Base-by-base conservation (phyloP, 2,113 vertebrate species). In the Cygnus buccinator region DNA sequence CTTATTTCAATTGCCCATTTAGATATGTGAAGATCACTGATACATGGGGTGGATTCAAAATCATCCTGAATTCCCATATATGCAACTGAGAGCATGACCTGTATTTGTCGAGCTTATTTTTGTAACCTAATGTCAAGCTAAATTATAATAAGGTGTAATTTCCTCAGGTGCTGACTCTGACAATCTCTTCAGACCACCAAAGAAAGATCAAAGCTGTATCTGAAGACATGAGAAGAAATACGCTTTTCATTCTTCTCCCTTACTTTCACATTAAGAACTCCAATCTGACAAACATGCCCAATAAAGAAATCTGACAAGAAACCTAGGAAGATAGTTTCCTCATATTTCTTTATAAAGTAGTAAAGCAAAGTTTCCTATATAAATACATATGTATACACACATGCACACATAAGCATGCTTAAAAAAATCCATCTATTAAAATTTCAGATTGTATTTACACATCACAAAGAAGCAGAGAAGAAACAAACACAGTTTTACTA, bases 251-350 rank as follows among this genome's bases (percentile, higher is more conserved):
- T 72, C 35, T 78, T 78, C 39, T 74, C 16, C 20, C 35, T 91
- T 55, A 79, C 25, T 93, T 67, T 78, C 16, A 71, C 15, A 57
- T 55, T 71, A 65, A 72, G 35, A 61, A 35, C 80, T 97, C 37
- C 15, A 22, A 10, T 46, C n/a, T 72, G 37, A 35, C 55, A 50
- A 50, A 65, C 31, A 57, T 8, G 61, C 31, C 68, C 75, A 79
- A 2, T 31, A n/a, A 84, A 88, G 18, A 85, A 76, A 89, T 70
- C 18, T 81, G 65, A 31, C 50, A 92, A 73, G 46, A 84, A 78
- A 72, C 37, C 25, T 9, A 23, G 48, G 23, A 9, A 61, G 22
- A 65, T 35, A 66, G 33, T 14, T 39, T 63, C 6, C 33, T 61
- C 25, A 21, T 10, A 41, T 73, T 83, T 90, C 41, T 81, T 87